Percentiles rank a stretch among this genome's conserved stretches.
Conservation (phyloP, 2,113 vertebrate genomes). For the Sander lucioperca region DNA sequence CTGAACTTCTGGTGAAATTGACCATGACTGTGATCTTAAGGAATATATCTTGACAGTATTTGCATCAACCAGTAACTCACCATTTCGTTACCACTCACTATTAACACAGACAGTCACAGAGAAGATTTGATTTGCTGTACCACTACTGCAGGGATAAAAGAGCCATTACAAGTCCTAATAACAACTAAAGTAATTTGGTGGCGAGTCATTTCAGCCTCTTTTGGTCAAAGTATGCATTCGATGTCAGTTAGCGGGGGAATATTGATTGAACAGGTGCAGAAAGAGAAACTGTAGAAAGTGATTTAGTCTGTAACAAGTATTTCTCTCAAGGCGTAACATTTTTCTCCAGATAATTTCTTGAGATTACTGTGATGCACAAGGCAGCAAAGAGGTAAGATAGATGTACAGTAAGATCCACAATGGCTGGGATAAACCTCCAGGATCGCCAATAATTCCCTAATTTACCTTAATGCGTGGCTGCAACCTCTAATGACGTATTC, state of each 20-base stretch:
- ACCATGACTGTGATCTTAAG: background rate
- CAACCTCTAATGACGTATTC: constrained; percentile 67
- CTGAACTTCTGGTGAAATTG: background rate
- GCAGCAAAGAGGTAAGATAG: constrained; percentile 7
- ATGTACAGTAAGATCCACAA: background rate
- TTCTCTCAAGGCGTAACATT: background rate
- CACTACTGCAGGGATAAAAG: background rate
- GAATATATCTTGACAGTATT: background rate
- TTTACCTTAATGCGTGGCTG: constrained; percentile 66
- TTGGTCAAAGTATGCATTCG: background rate
- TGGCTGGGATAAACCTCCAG: constrained; percentile 54
- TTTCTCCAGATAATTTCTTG: background rate
- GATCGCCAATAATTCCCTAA: constrained; percentile 62
- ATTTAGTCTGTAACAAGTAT: background rate
- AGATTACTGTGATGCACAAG: background rate
- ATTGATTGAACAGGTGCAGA: constrained; percentile 8
- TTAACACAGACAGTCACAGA: background rate
- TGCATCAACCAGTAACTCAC: background rate
- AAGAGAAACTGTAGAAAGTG: constrained; percentile 1
- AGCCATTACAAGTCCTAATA: background rate
- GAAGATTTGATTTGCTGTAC: background rate
- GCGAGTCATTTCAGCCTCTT: constrained; percentile 2
- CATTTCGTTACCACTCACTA: background rate
- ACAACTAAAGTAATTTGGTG: background rate
- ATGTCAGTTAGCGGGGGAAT: background rate